These are phyloP conservation scores for Enteromius mattozi DNA, from an alignment of 2,797 vertebrate genomes.

Conservation along the genomic window DNA sequence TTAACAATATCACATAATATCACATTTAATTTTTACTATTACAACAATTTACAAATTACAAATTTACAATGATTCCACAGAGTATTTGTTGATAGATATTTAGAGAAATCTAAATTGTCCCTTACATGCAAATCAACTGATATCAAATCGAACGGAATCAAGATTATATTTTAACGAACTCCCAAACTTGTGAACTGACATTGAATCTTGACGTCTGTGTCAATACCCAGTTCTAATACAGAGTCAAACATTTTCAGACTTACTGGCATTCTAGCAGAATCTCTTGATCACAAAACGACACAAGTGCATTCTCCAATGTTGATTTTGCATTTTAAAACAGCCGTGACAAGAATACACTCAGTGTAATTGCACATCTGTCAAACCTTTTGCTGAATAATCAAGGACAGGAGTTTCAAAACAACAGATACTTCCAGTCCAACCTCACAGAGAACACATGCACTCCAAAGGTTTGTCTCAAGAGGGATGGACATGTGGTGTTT, in stretches of 20 bases:
- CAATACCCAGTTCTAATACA: not conserved
- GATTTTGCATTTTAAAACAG: slow-evolving; percentile 36
- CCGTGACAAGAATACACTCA: slow-evolving; percentile 32
- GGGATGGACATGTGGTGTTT: slow-evolving; percentile 34
- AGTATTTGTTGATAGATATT: not conserved
- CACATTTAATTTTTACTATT: not conserved
- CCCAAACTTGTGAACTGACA: not conserved
- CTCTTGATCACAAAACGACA: slow-evolving; percentile 15
- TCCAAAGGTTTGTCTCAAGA: slow-evolving; percentile 1
- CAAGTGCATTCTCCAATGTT: slow-evolving; percentile 13
- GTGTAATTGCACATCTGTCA: slow-evolving; percentile 40
- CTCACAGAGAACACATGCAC: not conserved
- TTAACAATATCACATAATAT: not conserved
- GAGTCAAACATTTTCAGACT: not conserved
- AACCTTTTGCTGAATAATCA: slow-evolving; percentile 41
- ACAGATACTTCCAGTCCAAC: slow-evolving; percentile 21
- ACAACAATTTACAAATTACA: not conserved
- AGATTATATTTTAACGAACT: not conserved
- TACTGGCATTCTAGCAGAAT: not conserved
- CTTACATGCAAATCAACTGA: not conserved
- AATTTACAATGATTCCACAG: not conserved
- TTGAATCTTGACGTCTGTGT: not conserved
- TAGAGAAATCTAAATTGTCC: not conserved
- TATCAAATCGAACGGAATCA: not conserved
- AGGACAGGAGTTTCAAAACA: slow-evolving; percentile 43